Base-by-base conservation (phyloP, 2,888 invertebrate species). In the Eueremaeus valkanovi region DNA sequence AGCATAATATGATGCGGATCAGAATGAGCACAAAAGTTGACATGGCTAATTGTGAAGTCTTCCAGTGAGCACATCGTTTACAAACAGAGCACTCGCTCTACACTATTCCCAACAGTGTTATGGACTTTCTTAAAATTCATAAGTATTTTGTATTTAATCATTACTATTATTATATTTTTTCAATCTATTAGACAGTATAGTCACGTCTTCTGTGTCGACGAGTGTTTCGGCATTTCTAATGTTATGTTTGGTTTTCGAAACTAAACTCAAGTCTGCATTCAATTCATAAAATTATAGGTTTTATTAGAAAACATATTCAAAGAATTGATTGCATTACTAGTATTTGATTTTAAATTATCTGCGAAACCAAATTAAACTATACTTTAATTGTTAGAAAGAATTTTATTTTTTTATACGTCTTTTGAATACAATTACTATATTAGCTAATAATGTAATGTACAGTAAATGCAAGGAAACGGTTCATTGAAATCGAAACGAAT, bases 401-500 rank as follows among this genome's bases (percentile, higher is more conserved):
- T 21, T 61, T 31, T 6, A 63, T 21, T 9, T 55, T 24, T 55
- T 13, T 11, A 24, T 55, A n/a, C n/a, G n/a, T 27, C n/a, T 21
- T 51, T 51, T 55, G 24, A 13, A 24, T 55, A 55, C 27, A n/a
- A n/a, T n/a, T n/a, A n/a, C n/a, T n/a, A n/a, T n/a, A n/a, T 55
- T 55, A 27, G 27, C 27, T 55, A 33, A 36, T 36, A 27, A 63
- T 1, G n/a, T n/a, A n/a, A n/a, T n/a, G n/a, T n/a, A n/a, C n/a
- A 18, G 33, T 21, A 33, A 24, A 63, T 63, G 33, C 31, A 63
- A 63, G n/a, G 63, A 36, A 33, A 33, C 27, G 63, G 18, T 33
- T 63, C n/a, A 63, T 63, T 63, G 63, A 33, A 16, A 33, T 63
- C 21, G 33, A 31, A 63, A n/a, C 33, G 8, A 63, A 63, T 36